Conservation (phyloP, 1,140 invertebrate species). For the Trichonephila clavipes region DNA sequence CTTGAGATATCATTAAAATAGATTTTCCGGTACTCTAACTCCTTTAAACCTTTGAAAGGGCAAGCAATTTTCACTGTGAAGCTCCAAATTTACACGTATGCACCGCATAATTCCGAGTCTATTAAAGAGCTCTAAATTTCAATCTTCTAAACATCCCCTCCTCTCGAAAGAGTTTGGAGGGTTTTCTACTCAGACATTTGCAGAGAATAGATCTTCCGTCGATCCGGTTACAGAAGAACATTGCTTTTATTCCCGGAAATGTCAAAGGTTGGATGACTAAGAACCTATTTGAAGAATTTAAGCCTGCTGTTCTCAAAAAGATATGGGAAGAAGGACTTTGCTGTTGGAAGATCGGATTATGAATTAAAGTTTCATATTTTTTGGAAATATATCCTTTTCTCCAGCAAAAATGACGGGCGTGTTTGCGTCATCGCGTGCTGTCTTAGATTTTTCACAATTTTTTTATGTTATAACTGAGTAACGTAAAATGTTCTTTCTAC, state of each 20-base stretch:
- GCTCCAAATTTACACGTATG: no score
- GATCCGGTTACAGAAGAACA: background rate
- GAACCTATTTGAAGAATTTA: background rate
- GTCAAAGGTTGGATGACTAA: background rate
- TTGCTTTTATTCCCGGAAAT: background rate
- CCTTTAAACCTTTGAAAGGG: no score
- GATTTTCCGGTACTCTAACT: no score
- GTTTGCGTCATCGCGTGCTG: no score
- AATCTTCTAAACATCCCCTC: background rate
- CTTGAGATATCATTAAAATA: no score
- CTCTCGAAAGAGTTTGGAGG: background rate
- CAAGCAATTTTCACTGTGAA: no score
- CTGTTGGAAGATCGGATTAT: background rate
- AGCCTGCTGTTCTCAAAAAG: background rate
- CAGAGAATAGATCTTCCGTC: background rate
- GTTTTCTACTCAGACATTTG: background rate
- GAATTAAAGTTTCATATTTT: constrained; percentile 6
- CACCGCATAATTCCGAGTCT: no score
- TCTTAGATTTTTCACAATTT: no score
- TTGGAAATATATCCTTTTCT: no score
- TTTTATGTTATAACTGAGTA: no score
- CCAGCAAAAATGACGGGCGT: no score
- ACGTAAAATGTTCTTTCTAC: no score
- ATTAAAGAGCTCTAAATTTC: background rate
- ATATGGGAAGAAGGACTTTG: background rate